A percentile compares a stretch with the other conserved stretches of the same genome.
Evolutionary conservation across 2,113 vertebrate species (phyloP).

Genomic region (Rhynchopsitta pachyrhyncha): DNA sequence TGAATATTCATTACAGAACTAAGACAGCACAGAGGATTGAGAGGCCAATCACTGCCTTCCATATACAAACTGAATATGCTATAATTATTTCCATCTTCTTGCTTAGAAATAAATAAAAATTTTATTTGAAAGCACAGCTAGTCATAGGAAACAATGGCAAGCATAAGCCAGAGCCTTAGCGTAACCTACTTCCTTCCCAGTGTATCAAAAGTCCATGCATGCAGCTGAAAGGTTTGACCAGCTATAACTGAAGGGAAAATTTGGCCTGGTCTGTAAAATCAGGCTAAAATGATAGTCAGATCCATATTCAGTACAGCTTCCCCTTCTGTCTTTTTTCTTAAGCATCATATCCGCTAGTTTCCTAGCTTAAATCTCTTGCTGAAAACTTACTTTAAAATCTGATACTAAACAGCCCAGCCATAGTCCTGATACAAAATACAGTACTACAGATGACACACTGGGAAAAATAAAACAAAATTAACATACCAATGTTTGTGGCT

Average conservation of each 20-base stretch:
- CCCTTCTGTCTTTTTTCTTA: neutral
- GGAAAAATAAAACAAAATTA: conserved; percentile 86
- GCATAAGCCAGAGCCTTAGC: neutral
- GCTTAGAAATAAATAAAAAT: neutral
- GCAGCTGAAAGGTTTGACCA: neutral
- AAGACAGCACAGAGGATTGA: neutral
- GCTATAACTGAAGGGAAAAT: conserved; percentile 12
- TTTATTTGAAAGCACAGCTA: neutral
- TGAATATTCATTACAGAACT: neutral
- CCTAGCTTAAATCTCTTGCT: neutral
- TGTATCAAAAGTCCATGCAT: neutral
- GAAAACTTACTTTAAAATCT: conserved; percentile 49
- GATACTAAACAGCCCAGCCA: conserved; percentile 40
- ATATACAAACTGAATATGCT: neutral
- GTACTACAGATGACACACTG: conserved; percentile 67
- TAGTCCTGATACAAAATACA: conserved; percentile 53
- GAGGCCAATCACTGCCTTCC: neutral
- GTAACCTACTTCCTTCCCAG: neutral
- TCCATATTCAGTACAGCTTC: neutral
- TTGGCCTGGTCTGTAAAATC: conserved; percentile 7
- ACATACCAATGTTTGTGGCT: conserved; percentile 85
- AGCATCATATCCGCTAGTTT: neutral
- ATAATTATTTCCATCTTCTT: neutral
- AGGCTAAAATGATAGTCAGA: conserved; percentile 9
- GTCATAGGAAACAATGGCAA: neutral